Evolutionary conservation across 2,113 vertebrate species (phyloP), one percentile per base, ranked within the genome.

Genomic region (Spea bombifrons): DNA sequence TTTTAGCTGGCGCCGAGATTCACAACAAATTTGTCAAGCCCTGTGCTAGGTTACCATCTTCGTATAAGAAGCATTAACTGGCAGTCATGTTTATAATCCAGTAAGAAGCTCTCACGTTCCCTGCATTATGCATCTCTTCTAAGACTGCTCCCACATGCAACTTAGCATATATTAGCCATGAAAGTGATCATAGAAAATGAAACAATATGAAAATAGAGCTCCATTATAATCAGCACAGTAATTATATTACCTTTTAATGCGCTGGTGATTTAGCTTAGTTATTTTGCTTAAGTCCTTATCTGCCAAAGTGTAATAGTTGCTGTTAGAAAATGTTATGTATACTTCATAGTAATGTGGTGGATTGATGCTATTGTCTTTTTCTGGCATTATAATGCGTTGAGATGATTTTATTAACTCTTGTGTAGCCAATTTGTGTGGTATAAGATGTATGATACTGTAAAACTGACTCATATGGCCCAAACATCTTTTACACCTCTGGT

Each of bases 221-320:
- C 61, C 70, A 66, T 80, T 73, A 80, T 73, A 73, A 71, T 78
- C 57, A 78, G 48, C 50, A 63, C 17, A 73, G 70, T 79, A 79
- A 79, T 73, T 79, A 79, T 79, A 73, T 66, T 73, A 59, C 63
- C 61, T 49, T 53, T 73, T 73, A 73, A 80, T 80, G 77, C n/a
- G 63, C 63, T 73, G 43, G 12, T 78, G 44, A 72, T 55, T 73
- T 72, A 80, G 75, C 70, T 55, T 73, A 79, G 70, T 66, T 66
- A 66, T 79, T 73, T 78, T 66, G 17, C 67, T 57, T 66, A 73
- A 47, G 49, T 63, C 73, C 71, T 80, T 73, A 67, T 80, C 77
- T 67, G 63, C 48, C 65, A 50, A 72, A 80, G 52, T 63, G 47
- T 73, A 80, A 80, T 80, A 80, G 70, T 73, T 73, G 49, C 70